These are phyloP conservation scores for Hydropsyche tenuis DNA, from an alignment of 1,140 invertebrate genomes.

Conservation along the genomic window DNA sequence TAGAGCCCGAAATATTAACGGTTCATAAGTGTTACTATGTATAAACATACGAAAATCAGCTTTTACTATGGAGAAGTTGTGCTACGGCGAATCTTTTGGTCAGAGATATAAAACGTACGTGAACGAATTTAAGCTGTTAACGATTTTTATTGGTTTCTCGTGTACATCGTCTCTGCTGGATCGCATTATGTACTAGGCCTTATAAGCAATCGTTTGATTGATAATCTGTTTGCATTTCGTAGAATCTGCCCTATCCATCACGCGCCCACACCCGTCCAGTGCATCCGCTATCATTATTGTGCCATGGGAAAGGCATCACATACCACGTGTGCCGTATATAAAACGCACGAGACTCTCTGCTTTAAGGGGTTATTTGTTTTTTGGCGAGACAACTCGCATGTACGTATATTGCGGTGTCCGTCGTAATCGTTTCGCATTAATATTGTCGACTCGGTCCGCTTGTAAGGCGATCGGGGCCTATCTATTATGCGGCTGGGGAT, in stretches of 20 bases:
- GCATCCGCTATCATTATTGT: conserved; percentile 24
- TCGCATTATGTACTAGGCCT: no score
- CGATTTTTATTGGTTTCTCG: no score
- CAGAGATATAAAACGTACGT: no score
- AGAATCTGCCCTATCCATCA: conserved; percentile 34
- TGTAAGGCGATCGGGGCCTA: conserved; percentile 1
- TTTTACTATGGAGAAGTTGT: no score
- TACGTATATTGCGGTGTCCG: conserved; percentile 1
- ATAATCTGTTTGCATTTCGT: conserved; percentile 36
- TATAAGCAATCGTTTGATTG: conserved; percentile 27
- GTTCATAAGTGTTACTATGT: no score
- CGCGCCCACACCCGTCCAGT: conserved; percentile 3
- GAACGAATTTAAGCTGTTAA: no score
- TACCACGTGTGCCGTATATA: no score
- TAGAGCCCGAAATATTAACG: no score
- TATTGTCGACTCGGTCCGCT: conserved; percentile 18
- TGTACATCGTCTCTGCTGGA: no score
- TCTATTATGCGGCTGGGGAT: conserved; percentile 12
- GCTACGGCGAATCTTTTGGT: no score
- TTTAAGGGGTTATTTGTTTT: conserved; percentile 16
- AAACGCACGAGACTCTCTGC: no score
- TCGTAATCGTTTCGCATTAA: conserved; percentile 27
- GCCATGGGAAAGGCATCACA: conserved; percentile 20
- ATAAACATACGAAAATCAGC: no score
- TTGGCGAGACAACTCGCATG: conserved; percentile 6